These are phyloP conservation scores for Anthrax anthrax DNA, from an alignment of 2,888 invertebrate species.

Conservation along the genomic window DNA sequence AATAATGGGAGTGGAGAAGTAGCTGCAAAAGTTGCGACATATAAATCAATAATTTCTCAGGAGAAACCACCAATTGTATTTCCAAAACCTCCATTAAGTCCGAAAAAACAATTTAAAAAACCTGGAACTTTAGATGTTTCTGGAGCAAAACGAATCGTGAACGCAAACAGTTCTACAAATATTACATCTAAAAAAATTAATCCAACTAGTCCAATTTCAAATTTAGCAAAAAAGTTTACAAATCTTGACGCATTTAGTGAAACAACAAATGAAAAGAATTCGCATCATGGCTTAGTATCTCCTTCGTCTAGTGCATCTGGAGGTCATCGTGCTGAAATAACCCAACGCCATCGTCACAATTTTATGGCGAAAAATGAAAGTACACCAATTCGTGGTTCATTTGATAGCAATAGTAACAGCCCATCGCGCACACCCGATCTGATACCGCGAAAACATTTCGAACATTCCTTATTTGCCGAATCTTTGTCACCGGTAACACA, in stretches of 20 bases:
- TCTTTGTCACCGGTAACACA: slow-evolving; percentile 22
- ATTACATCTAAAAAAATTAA: slow-evolving; percentile 11
- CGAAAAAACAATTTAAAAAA: slow-evolving; percentile 17
- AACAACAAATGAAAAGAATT: slow-evolving; percentile 8
- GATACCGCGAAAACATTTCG: slow-evolving; percentile 28
- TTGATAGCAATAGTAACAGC: slow-evolving; percentile 10
- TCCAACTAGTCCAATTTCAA: slow-evolving; percentile 9
- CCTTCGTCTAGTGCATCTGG: not conserved
- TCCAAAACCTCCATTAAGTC: slow-evolving; percentile 35
- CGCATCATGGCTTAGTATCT: not conserved
- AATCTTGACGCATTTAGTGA: slow-evolving; percentile 5
- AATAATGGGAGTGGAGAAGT: slow-evolving; percentile 38
- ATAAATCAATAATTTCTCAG: slow-evolving; percentile 47
- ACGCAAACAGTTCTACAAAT: not conserved
- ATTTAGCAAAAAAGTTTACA: slow-evolving; percentile 9
- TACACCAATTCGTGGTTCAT: slow-evolving; percentile 8
- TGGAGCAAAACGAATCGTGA: not conserved
- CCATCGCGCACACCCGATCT: slow-evolving; percentile 37
- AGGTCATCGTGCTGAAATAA: slow-evolving; percentile 6
- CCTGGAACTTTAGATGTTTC: slow-evolving; percentile 16
- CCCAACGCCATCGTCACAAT: slow-evolving; percentile 4
- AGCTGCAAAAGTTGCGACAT: slow-evolving; percentile 48
- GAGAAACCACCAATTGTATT: slow-evolving; percentile 39
- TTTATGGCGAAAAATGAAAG: slow-evolving; percentile 7
- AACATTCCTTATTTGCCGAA: not conserved